Evolutionary conservation across 2,113 vertebrate species (phyloP).

Genomic region (Hemicordylus capensis): DNA sequence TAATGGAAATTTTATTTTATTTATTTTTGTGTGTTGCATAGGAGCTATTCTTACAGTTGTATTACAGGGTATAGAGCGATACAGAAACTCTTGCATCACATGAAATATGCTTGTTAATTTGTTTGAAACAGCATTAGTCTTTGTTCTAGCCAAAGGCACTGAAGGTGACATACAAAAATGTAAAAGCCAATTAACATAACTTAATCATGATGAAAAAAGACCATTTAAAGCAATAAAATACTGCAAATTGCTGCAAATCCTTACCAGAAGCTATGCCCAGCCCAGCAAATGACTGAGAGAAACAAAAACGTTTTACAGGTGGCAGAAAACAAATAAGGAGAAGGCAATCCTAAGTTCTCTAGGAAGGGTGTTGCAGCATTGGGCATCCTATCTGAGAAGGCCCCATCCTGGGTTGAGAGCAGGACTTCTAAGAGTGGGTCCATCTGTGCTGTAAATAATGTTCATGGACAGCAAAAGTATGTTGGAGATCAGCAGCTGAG

Average conservation of each 20-base stretch:
- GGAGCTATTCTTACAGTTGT: not conserved
- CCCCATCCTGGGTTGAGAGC: no score
- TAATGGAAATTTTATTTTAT: not conserved
- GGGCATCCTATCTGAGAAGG: not conserved
- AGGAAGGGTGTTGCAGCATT: not conserved
- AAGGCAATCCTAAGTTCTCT: not conserved
- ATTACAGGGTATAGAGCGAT: not conserved
- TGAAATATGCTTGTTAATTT: not conserved
- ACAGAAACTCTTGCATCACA: not conserved
- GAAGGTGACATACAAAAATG: not conserved
- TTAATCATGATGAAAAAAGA: not conserved
- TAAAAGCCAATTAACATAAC: not conserved
- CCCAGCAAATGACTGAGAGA: not conserved
- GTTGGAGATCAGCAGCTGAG: not conserved
- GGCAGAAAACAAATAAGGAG: no score
- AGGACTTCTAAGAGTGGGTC: not conserved
- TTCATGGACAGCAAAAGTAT: not conserved
- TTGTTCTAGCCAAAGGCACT: not conserved
- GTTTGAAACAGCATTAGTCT: not conserved
- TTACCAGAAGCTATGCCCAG: not conserved
- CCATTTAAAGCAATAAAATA: not conserved
- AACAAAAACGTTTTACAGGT: no score
- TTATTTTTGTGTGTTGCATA: not conserved
- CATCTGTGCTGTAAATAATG: not conserved
- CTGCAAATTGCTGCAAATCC: not conserved